phyloP scores from a whole-genome alignment of 2,113 vertebrate species.

The Odontesthes bonariensis region DNA sequence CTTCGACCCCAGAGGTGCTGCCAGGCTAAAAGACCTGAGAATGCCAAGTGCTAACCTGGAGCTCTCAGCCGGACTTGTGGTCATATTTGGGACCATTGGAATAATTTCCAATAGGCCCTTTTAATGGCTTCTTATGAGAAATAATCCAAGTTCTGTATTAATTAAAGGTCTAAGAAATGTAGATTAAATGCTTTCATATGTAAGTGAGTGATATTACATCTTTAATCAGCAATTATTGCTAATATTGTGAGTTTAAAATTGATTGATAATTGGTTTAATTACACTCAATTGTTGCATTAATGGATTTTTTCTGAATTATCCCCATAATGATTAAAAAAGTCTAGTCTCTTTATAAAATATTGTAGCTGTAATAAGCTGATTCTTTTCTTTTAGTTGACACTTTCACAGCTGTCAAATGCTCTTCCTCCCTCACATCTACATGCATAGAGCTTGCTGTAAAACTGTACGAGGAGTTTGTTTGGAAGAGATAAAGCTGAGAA shows the following conservation, averaged over 20 bases:
- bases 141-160: background rate
- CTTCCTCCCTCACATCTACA: no score
- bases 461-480: no score
- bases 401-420: no score
- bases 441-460: no score
- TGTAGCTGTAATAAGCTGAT: no score
- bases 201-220: background rate
- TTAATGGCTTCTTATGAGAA: constrained; percentile 4
- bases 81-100: constrained; percentile 17
- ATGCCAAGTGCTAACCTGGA: constrained; percentile 54
- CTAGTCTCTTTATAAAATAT: no score
- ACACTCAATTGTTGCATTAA: background rate
- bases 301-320: background rate
- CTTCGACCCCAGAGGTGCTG: constrained; percentile 58
- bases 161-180: constrained; percentile 4
- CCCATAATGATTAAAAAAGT: no score
- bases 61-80: constrained; percentile 33
- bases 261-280: background rate
- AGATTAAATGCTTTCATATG: background rate
- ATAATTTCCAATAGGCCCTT: constrained; percentile 1
- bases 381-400: no score
- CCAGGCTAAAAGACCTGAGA: constrained; percentile 21
- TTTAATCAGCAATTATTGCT: background rate
- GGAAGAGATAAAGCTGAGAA: no score
- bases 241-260: background rate